Evolutionary conservation across 2,113 vertebrate genomes (phyloP).

Genomic region (Mustela nigripes): DNA sequence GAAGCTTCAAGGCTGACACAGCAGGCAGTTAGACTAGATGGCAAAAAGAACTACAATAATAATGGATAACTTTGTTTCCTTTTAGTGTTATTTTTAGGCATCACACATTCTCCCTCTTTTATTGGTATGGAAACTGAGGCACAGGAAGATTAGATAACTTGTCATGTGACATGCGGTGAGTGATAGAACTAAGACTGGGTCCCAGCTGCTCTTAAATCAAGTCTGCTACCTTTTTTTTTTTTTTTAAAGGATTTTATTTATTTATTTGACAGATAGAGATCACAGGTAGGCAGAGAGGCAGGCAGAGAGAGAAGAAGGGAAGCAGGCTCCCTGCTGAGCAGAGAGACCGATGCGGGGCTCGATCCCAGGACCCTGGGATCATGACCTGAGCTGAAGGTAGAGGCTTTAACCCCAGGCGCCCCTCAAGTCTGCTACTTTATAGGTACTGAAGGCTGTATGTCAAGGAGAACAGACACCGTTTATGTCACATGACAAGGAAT

Average conservation of each 20-base stretch:
- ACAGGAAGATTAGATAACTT: neutral
- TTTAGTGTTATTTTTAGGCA: neutral
- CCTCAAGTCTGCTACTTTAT: neutral
- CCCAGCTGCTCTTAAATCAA: neutral
- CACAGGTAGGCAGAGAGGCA: too few species aligned
- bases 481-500: neutral
- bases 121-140: neutral
- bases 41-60: neutral
- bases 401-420: too few species aligned
- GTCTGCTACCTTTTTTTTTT: neutral
- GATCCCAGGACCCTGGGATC: too few species aligned
- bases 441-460: neutral
- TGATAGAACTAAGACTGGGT: neutral
- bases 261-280: too few species aligned
- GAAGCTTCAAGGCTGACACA: neutral
- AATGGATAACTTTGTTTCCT: neutral
- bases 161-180: neutral
- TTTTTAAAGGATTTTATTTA: too few species aligned
- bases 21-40: neutral
- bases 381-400: too few species aligned
- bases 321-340: too few species aligned
- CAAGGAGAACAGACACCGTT: neutral
- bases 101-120: neutral
- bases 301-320: too few species aligned
- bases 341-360: too few species aligned